Conservation (phyloP, 2,113 vertebrate species). For the Harpagus bidentatus region DNA sequence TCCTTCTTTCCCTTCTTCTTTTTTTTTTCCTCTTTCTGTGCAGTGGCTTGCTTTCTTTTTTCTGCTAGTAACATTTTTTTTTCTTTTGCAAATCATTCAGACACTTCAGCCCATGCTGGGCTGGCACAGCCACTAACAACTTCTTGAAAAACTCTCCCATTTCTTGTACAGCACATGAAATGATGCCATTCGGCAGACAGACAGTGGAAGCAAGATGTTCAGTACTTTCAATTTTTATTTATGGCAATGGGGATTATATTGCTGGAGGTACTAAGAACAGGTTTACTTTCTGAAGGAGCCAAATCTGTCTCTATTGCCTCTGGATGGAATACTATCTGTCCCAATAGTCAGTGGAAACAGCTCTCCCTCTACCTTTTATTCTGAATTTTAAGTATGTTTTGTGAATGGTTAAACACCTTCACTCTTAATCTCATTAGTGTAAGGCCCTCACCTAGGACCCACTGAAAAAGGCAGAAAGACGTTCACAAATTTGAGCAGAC, state of each 20-base stretch:
- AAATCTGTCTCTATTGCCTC: background rate
- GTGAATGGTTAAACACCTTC: background rate
- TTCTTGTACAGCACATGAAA: background rate
- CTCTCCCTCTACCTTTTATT: background rate
- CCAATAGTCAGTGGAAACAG: background rate
- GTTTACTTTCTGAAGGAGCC: background rate
- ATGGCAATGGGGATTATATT: background rate
- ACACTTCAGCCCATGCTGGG: background rate
- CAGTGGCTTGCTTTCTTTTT: background rate
- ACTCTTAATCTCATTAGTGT: background rate
- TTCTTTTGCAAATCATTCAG: background rate
- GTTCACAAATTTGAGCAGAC: background rate
- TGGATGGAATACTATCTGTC: background rate
- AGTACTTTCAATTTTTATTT: conserved; percentile 12
- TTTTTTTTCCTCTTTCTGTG: background rate
- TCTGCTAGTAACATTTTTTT: background rate
- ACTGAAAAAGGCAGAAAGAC: background rate
- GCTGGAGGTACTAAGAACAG: background rate
- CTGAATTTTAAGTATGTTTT: background rate
- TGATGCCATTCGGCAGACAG: background rate
- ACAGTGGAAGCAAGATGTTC: background rate
- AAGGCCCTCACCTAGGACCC: background rate
- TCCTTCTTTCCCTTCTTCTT: background rate
- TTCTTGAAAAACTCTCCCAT: background rate
- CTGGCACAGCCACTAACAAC: background rate